phyloP scores from a whole-genome alignment of 2,888 invertebrate species.

The Tiphia femorata region DNA sequence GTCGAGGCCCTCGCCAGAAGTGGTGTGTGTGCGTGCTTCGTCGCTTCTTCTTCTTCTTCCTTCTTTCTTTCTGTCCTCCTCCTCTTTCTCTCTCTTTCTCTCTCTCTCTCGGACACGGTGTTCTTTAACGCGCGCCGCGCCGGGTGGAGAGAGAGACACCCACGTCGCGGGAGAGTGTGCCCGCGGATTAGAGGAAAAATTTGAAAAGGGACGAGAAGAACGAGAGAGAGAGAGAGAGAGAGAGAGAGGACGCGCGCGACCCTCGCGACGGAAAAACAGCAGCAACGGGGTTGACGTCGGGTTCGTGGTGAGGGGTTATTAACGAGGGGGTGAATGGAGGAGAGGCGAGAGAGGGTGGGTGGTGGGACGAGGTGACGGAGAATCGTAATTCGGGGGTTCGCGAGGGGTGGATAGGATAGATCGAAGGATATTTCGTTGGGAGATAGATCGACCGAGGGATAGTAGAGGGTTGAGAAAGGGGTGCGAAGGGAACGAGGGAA shows the following conservation, averaged over 20 bases:
- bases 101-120: conserved; percentile 30
- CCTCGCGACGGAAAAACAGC: conserved; percentile 6
- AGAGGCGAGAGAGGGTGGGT: background rate
- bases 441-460: background rate
- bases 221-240: conserved; percentile 12
- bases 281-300: too few relatives aligned
- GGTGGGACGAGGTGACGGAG: conserved; percentile 2
- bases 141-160: conserved; percentile 6
- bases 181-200: conserved; percentile 5
- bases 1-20: conserved; percentile 49
- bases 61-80: conserved; percentile 20
- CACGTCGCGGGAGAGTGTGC: conserved; percentile 8
- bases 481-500: background rate
- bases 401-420: background rate
- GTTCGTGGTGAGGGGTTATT: too few relatives aligned
- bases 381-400: too few relatives aligned
- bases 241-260: conserved; percentile 13
- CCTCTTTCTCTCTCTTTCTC: conserved; percentile 21
- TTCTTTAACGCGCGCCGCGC: conserved; percentile 17
- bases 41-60: conserved; percentile 22
- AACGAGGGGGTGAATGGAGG: conserved; percentile 16
- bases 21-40: conserved; percentile 50
- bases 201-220: background rate
- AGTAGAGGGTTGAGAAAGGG: background rate
- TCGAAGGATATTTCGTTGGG: background rate